Base-by-base conservation (phyloP, 1,140 invertebrate species). In the Venturia canescens region DNA sequence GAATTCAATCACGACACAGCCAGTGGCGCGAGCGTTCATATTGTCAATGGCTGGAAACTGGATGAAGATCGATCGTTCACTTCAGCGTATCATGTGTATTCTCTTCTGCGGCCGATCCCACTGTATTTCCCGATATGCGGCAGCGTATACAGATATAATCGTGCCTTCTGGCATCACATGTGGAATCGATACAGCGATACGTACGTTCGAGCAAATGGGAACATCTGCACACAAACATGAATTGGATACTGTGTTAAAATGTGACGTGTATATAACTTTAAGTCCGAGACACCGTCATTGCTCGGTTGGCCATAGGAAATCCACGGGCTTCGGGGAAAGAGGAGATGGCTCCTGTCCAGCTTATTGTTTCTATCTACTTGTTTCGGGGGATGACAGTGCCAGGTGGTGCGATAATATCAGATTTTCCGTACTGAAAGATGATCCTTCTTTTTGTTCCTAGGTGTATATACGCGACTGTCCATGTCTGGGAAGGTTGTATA, bases 281-380 rank as follows among this genome's bases (percentile, higher is more conserved):
- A 66, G 53, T 15, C 13, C 23, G 15, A 27, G 23, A 66, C 21
- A 48, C 71, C 71, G 71, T 74, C 71, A n/a, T 74, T n/a, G n/a
- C 71, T 53, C 71, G 44, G 1, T 27, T 27, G 29, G 23, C 71
- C 48, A 74, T 31, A 70, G 38, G 70, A 48, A 34, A 63, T 76
- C 74, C 50, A 76, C 74, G 21, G 4, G 48, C 53, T 5, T 57
- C 53, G 27, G 5, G 44, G 74, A 21, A 76, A 76, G 53, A 53
- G 60, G 50, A 76, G 50, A 76, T 76, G 53, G 74, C 74, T 76
- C 74, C 74, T 76, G 74, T 76, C 74, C 74, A 76, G 74, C 74
- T 76, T 76, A 76, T 76, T 76, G 74, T 76, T 76, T 76, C 74
- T 76, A 76, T 76, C 74, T 76, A 76, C 74, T 76, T 76, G 74